Conservation (phyloP, 2,113 vertebrate species). For the Ctenomys sociabilis region DNA sequence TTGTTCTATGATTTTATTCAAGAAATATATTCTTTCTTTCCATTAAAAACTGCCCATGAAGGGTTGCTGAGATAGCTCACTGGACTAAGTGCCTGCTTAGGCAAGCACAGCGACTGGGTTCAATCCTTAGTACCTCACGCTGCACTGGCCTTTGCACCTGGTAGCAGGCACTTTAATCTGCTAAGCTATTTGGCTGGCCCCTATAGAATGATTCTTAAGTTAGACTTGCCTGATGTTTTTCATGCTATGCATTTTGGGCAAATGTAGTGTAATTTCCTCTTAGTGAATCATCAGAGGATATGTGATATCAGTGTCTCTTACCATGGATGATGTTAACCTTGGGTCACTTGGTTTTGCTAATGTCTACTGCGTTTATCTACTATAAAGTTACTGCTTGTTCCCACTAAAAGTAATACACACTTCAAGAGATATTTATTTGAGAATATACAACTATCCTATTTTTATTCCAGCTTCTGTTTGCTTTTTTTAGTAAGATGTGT, state of each 20-base stretch:
- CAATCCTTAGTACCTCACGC: no score
- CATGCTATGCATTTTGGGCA: not conserved
- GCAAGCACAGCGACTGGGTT: no score
- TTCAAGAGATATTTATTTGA: not conserved
- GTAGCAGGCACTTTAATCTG: no score
- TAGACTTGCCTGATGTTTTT: not conserved
- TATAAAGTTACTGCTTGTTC: not conserved
- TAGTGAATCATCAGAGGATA: not conserved
- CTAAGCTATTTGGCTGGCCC: no score
- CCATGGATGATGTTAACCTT: not conserved
- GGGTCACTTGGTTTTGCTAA: not conserved
- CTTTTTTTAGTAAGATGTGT: not conserved
- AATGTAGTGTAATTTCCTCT: not conserved
- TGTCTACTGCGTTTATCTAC: not conserved
- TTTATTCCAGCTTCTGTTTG: not conserved
- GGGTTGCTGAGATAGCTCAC: no score
- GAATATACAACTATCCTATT: not conserved
- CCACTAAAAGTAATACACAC: not conserved
- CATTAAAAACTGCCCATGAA: not conserved
- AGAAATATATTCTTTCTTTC: not conserved
- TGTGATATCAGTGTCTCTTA: not conserved
- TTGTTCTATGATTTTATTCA: not conserved
- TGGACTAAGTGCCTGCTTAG: no score
- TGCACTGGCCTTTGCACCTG: no score
- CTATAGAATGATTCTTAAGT: not conserved